phyloP scores from a whole-genome alignment of 2,797 vertebrate genomes.

The Spondyliosoma cantharus region DNA sequence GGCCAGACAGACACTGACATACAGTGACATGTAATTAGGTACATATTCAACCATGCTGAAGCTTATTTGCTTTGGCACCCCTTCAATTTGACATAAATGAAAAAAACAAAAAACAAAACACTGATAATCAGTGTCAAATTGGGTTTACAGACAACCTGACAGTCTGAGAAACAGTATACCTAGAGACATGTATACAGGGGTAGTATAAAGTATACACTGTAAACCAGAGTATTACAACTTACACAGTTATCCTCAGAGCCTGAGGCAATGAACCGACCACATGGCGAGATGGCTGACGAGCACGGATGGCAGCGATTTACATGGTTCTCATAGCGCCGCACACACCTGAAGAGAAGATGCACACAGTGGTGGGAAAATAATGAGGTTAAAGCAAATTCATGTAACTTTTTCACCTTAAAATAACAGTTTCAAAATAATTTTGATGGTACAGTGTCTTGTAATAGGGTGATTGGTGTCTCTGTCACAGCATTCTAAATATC shows the following conservation, averaged over 20 bases:
- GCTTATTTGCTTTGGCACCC: not conserved
- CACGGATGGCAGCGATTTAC: constrained; percentile 85
- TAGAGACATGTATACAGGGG: not conserved
- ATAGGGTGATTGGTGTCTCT: too few species aligned
- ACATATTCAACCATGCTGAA: not conserved
- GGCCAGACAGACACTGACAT: not conserved
- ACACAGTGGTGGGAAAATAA: constrained; percentile 7
- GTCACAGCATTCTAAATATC: too few species aligned
- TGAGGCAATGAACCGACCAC: constrained; percentile 88
- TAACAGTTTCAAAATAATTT: too few species aligned
- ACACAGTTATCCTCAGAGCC: constrained; percentile 93
- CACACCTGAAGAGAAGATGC: constrained; percentile 83
- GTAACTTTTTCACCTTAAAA: not conserved
- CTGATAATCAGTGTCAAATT: not conserved
- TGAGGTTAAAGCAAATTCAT: not conserved
- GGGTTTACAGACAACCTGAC: not conserved
- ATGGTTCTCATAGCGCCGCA: constrained; percentile 90
- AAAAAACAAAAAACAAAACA: too few species aligned
- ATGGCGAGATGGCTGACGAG: constrained; percentile 88
- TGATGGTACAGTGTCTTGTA: too few species aligned
- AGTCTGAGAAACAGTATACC: not conserved
- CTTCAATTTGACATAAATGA: not conserved
- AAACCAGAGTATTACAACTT: constrained; percentile 64
- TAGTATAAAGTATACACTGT: not conserved
- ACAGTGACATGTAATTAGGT: not conserved